Evolutionary conservation across 2,113 vertebrate species (phyloP), one percentile per base, ranked within the genome.

Genomic region (Turnix velox): DNA sequence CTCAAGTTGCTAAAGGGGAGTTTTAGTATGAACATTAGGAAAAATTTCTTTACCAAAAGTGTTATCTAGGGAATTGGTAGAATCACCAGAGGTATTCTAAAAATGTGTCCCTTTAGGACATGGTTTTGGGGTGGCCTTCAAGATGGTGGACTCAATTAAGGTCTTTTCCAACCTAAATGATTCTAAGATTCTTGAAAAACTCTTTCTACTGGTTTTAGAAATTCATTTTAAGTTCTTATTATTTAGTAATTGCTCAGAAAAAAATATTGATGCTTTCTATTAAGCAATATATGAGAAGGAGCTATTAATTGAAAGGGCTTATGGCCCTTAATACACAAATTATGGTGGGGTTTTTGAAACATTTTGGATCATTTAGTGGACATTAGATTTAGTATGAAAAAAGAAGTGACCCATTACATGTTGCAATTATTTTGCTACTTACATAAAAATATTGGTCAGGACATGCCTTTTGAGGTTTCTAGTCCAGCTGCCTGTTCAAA

Each of bases 271-370:
- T 39, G 5, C 1, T 58, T 78, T n/a, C 12, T 33, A 3, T 33
- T 31, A 37, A 76, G 12, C 8, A 52, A 9, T 6, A 11, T 27
- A 28, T 33, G 8, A 19, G 30, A 33, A 0, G 0, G 31, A 72
- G 5, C 37, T n/a, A 7, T 46, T 27, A 54, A 67, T 9, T 65
- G 8, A 45, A 65, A 27, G 14, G 4, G 3, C 2, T 65, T 73
- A 43, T 16, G 12, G 6, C 18, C 4, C 81, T 87, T 39, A 66
- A 15, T n/a, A 9, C 3, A 30, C 2, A 45, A 71, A 67, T 35
- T 42, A n/a, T 20, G 0, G 4, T 49, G 7, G 30, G 30, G 37
- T 6, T 31, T 49, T 12, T 5, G 3, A n/a, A 37, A 33, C 16
- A 48, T 45, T 84, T 84, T 0, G 3, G 37, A 33, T 57, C 4